A percentile compares a stretch with the other conserved stretches of the same genome.
Conservation (phyloP, 1,140 invertebrate genomes). For the Saccostrea cuccullata region DNA sequence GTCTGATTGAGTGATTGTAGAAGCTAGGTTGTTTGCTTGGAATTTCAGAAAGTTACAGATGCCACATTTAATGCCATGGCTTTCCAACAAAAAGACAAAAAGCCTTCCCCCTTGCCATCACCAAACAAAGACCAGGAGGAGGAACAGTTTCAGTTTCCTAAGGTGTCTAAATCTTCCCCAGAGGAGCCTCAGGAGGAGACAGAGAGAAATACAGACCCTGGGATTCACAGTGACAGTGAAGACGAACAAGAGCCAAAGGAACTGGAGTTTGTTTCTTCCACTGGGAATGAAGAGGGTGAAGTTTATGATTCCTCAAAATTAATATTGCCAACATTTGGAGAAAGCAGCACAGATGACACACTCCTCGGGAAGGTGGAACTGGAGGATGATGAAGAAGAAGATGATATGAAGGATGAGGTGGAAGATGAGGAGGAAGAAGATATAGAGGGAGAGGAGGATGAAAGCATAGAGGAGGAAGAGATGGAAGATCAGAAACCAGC, state of each 20-base stretch:
- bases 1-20: neutral
- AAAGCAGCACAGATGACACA: constrained; percentile 33
- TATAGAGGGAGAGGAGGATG: constrained; percentile 31
- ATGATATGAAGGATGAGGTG: constrained; percentile 21
- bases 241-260: neutral
- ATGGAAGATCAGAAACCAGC: neutral
- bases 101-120: neutral
- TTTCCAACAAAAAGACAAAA: constrained; percentile 29
- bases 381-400: neutral
- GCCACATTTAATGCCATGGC: constrained; percentile 47
- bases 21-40: constrained; percentile 17
- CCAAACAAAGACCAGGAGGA: neutral
- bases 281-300: neutral
- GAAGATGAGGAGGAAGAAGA: constrained; percentile 43
- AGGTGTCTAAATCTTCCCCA: neutral
- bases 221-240: constrained; percentile 18
- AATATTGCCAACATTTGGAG: constrained; percentile 6
- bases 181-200: neutral
- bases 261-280: constrained; percentile 23
- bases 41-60: constrained; percentile 44
- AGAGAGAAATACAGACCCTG: constrained; percentile 13
- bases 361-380: constrained; percentile 23
- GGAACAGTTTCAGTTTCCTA: neutral
- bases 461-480: neutral
- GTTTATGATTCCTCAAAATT: neutral